phyloP scores from a whole-genome alignment of 2,113 vertebrate species.

The Bettongia penicillata region DNA sequence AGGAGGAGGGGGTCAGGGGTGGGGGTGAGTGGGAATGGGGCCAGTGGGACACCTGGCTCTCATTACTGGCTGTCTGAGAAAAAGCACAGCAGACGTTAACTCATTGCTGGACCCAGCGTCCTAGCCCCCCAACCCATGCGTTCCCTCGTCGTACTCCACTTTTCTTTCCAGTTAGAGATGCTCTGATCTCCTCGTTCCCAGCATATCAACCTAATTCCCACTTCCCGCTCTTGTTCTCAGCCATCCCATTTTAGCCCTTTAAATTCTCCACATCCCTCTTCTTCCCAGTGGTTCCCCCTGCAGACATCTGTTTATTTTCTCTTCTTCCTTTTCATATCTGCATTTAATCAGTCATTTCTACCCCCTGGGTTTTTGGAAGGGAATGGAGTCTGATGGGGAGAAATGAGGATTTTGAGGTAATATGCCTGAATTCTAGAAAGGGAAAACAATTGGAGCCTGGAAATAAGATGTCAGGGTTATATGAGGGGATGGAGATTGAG shows the following conservation, averaged over 20 bases:
- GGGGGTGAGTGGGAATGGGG: background rate
- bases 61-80: conserved; percentile 67
- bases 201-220: background rate
- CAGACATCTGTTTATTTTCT: conserved; percentile 48
- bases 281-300: background rate
- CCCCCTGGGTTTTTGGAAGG: background rate
- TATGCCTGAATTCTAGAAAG: background rate
- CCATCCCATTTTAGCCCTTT: background rate
- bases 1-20: background rate
- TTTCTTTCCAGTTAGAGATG: background rate
- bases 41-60: conserved; percentile 75
- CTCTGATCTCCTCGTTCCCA: background rate
- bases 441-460: background rate
- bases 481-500: too few species aligned
- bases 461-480: background rate
- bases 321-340: background rate
- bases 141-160: background rate
- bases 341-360: conserved; percentile 23
- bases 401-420: background rate
- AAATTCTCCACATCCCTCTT: background rate
- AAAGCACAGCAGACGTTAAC: conserved; percentile 19
- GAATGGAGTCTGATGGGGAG: too few species aligned
- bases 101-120: conserved; percentile 3
- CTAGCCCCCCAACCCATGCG: background rate
- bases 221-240: background rate